A percentile compares a stretch with the other conserved stretches of the same genome.
These are phyloP conservation scores for Temnothorax nylanderi DNA, from an alignment of 1,140 invertebrate species.

Conservation along the genomic window DNA sequence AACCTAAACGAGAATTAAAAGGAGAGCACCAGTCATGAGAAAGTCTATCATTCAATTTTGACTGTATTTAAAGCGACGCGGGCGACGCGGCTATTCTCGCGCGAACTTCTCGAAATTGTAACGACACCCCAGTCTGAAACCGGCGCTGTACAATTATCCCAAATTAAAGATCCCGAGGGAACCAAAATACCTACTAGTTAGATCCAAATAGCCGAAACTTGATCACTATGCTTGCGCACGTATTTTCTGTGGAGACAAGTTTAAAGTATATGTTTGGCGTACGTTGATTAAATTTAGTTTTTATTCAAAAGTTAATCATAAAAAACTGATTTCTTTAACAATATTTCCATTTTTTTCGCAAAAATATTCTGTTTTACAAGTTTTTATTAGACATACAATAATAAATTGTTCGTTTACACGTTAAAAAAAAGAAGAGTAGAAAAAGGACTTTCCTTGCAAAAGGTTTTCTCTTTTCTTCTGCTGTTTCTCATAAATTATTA, in stretches of 20 bases:
- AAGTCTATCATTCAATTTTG: background rate
- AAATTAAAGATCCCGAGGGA: conserved; percentile 20
- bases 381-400: background rate
- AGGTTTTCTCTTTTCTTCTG: background rate
- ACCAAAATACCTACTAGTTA: background rate
- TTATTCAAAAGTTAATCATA: background rate
- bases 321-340: background rate
- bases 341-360: background rate
- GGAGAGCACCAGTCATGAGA: background rate
- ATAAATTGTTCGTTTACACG: background rate
- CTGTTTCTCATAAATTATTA: background rate
- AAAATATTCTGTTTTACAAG: background rate
- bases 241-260: background rate
- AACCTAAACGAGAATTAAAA: conserved; percentile 4
- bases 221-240: background rate
- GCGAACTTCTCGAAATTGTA: background rate
- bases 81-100: background rate
- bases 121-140: background rate
- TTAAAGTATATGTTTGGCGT: background rate
- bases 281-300: background rate
- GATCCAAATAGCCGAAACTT: background rate
- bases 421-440: background rate
- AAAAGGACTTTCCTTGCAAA: background rate
- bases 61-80: background rate
- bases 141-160: conserved; percentile 2